Evolutionary conservation across 2,888 invertebrate genomes (phyloP), one percentile per base, ranked within the genome.

Genomic region (Acrobasis repandana): DNA sequence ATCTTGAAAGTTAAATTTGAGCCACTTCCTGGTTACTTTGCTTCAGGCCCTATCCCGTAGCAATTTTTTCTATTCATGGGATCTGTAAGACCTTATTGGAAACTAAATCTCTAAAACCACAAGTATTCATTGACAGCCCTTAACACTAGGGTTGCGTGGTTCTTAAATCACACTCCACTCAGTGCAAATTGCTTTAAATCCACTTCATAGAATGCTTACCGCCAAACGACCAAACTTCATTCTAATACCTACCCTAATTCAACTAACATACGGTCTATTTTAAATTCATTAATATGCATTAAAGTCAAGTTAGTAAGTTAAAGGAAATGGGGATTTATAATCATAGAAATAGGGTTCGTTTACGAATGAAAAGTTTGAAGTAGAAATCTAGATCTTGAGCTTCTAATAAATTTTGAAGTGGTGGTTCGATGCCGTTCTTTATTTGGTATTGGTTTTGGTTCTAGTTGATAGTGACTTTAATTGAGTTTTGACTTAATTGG

Each of bases 171-270:
- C 85, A 80, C 86, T 86, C 81, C 67, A 77, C 75, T 73, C 74
- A 71, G 76, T 75, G 83, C 80, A 85, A 88, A 87, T 88, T 86
- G 83, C 88, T 86, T 83, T 83, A 86, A 87, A 88, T 88, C 88
- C 85, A 86, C 85, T 88, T 77, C 73, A 85, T 79, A 80, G 80
- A 85, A 80, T 79, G 76, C 70, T 77, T 74, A 69, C 80, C 78
- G 79, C 79, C 85, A 85, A 83, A 82, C 80, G 77, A 70, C 72
- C 38, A 54, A 38, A 38, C 54, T 38, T 54, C 38, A 43, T 20
- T 38, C 54, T 4, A 54, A 54, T 18, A 38, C 18, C 16, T 20
- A 54, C 38, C 38, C 9, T 43, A 54, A 38, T 43, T 11, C 54
- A 20, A 18, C 18, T 5, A 43, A 18, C 11, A 54, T 54, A 54